Conservation (phyloP, 2,797 vertebrate species). For the Thunnus albacares region DNA sequence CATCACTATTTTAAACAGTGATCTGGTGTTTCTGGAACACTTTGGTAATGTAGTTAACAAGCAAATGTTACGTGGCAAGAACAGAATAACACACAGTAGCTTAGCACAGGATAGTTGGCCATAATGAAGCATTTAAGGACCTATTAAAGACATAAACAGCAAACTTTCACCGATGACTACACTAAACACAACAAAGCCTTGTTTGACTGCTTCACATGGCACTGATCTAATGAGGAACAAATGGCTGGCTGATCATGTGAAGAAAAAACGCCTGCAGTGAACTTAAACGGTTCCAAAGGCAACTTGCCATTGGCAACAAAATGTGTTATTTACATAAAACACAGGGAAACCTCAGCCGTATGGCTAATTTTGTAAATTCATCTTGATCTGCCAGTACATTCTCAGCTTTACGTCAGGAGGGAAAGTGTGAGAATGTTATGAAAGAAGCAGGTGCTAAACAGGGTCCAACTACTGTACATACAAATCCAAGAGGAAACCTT, state of each 20-base stretch:
- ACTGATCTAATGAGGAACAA: slow-evolving; percentile 73
- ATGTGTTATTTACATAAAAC: slow-evolving; percentile 31
- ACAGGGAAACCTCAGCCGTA: slow-evolving; percentile 2
- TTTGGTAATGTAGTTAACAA: slow-evolving; percentile 28
- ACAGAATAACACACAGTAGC: slow-evolving; percentile 49
- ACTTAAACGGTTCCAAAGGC: neutral
- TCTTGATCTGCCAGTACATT: slow-evolving; percentile 11
- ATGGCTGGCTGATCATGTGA: slow-evolving; percentile 66
- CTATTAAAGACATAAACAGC: slow-evolving; percentile 67
- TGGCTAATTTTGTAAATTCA: neutral
- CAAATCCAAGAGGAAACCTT: neutral
- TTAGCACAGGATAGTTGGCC: slow-evolving; percentile 53
- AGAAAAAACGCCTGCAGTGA: slow-evolving; percentile 21
- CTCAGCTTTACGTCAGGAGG: neutral
- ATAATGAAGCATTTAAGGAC: slow-evolving; percentile 52
- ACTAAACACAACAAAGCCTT: slow-evolving; percentile 60
- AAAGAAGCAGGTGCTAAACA: slow-evolving; percentile 16
- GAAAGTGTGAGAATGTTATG: neutral
- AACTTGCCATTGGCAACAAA: slow-evolving; percentile 28
- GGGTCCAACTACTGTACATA: neutral
- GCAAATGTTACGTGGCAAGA: slow-evolving; percentile 42
- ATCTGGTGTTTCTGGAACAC: slow-evolving; percentile 23
- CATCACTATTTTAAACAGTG: slow-evolving; percentile 10
- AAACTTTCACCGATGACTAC: slow-evolving; percentile 52
- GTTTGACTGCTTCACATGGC: slow-evolving; percentile 62